phyloP scores from a whole-genome alignment of 2,113 vertebrate genomes.

The Dolichallabes microphthalmus region DNA sequence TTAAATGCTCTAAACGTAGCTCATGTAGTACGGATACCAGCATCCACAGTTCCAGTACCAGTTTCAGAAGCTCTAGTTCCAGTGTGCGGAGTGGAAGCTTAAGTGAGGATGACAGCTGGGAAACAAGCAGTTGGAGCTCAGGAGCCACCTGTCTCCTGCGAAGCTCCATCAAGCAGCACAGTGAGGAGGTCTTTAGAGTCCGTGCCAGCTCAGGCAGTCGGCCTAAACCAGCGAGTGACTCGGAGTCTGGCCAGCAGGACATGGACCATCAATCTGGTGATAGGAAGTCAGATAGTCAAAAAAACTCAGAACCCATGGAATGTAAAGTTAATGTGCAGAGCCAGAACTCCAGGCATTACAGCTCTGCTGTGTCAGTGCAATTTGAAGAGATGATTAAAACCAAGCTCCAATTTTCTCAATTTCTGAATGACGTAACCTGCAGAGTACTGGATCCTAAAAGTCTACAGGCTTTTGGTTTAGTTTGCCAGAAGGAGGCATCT shows the following conservation, averaged over 20 bases:
- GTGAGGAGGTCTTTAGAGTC: constrained; percentile 54
- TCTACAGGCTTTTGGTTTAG: constrained; percentile 64
- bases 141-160: constrained; percentile 70
- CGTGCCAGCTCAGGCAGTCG: constrained; percentile 56
- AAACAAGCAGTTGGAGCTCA: constrained; percentile 74
- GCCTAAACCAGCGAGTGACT: constrained; percentile 43
- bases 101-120: constrained; percentile 74
- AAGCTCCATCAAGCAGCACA: constrained; percentile 67
- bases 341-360: constrained; percentile 59
- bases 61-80: constrained; percentile 60
- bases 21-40: constrained; percentile 30
- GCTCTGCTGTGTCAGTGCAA: constrained; percentile 58
- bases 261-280: constrained; percentile 46
- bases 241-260: constrained; percentile 69
- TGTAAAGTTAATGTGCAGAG: constrained; percentile 59
- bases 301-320: constrained; percentile 32
- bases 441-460: constrained; percentile 78
- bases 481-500: constrained; percentile 59
- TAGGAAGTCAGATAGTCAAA: constrained; percentile 45
- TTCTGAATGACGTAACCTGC: constrained; percentile 85
- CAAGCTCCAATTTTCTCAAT: constrained; percentile 85
- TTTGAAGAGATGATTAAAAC: constrained; percentile 70
- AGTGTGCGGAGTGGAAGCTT: constrained; percentile 66
- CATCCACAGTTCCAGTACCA: constrained; percentile 47
- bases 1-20: constrained; percentile 27